These are phyloP conservation scores for Hemaris fuciformis DNA, from an alignment of 2,888 invertebrate species.

Conservation along the genomic window DNA sequence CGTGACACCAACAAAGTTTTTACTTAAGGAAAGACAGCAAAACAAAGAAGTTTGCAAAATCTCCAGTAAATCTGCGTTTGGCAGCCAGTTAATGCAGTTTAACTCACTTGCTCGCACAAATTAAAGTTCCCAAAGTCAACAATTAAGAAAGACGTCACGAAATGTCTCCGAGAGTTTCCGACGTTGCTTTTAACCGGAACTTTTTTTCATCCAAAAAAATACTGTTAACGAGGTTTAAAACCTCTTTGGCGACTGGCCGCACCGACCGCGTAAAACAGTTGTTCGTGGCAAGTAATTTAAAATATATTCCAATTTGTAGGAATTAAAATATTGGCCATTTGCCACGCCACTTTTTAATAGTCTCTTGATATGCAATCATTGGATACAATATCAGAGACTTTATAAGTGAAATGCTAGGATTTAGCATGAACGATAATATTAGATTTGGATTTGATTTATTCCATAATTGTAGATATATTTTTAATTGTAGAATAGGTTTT, in stretches of 20 bases:
- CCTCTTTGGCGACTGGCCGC: not conserved
- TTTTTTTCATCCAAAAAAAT: not conserved
- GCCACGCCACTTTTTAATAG: not conserved
- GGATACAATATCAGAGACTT: no score
- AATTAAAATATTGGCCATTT: not conserved
- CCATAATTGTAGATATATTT: no score
- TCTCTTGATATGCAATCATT: no score
- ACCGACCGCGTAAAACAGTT: not conserved
- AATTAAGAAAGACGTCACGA: constrained; percentile 50
- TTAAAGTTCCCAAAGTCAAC: constrained; percentile 45
- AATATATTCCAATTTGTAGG: not conserved
- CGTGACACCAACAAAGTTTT: not conserved
- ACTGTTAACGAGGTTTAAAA: not conserved
- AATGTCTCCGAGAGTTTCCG: constrained; percentile 24
- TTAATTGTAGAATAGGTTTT: no score
- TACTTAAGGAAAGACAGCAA: not conserved
- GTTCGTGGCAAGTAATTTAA: not conserved
- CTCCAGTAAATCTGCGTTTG: constrained; percentile 21
- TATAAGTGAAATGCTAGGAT: no score
- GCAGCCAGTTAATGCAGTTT: constrained; percentile 25
- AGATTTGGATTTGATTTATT: no score
- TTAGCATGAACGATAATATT: no score
- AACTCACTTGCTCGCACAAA: constrained; percentile 34
- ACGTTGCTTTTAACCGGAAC: not conserved
- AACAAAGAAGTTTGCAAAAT: not conserved